Conservation (phyloP, 1,140 invertebrate genomes). For the Rhagoletis zephyria region DNA sequence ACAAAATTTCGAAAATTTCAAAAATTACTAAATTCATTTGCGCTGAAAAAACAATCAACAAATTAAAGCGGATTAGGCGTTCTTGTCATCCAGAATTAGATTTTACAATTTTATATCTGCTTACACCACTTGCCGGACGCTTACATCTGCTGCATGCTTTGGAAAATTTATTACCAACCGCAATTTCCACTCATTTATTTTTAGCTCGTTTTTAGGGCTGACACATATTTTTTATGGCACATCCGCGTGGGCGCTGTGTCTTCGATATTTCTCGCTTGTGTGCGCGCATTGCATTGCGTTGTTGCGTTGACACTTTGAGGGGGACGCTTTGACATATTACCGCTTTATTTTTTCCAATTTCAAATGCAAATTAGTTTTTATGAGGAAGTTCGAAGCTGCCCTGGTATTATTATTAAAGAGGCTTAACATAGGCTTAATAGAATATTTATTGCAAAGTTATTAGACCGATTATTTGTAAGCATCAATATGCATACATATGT, state of each 20-base stretch:
- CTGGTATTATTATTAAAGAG: background rate
- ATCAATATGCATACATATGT: too few relatives aligned
- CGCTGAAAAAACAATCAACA: background rate
- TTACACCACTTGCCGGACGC: background rate
- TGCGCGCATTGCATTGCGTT: background rate
- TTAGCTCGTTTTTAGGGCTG: background rate
- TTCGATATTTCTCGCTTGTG: background rate
- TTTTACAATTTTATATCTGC: background rate
- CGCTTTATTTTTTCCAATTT: background rate
- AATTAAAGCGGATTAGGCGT: conserved; percentile 31
- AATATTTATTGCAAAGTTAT: background rate
- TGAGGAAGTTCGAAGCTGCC: background rate
- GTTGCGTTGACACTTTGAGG: background rate
- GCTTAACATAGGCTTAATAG: background rate
- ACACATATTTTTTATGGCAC: background rate
- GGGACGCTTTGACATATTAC: background rate
- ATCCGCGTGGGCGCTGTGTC: background rate
- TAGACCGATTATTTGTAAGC: background rate
- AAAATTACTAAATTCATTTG: background rate
- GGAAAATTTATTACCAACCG: background rate
- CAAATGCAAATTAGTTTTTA: background rate
- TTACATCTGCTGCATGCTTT: background rate
- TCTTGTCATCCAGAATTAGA: background rate
- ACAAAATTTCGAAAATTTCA: background rate
- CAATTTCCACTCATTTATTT: background rate